These are phyloP conservation scores for Diarsia dahlii DNA, from an alignment of 2,888 invertebrate genomes.

Conservation along the genomic window DNA sequence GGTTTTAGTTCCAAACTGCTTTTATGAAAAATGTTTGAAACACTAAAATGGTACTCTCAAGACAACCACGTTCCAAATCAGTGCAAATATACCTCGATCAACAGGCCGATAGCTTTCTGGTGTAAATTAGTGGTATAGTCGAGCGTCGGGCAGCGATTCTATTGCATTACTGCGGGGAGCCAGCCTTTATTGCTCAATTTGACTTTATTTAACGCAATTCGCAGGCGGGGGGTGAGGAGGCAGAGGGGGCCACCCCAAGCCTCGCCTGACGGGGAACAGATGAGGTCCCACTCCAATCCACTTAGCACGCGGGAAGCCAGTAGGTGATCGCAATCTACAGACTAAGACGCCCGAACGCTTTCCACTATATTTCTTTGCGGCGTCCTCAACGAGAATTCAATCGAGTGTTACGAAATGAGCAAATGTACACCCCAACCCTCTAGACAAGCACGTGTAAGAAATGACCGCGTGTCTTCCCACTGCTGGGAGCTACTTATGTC, in stretches of 20 bases:
- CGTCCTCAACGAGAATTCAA: slow-evolving; percentile 67
- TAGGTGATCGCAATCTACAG: slow-evolving; percentile 84
- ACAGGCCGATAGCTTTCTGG: slow-evolving; percentile 65
- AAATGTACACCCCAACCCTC: slow-evolving; percentile 52
- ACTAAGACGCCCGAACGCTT: slow-evolving; percentile 75
- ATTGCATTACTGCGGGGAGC: slow-evolving; percentile 88
- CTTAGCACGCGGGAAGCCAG: slow-evolving; percentile 85
- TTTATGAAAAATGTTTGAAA: too few relatives aligned
- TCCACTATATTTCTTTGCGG: slow-evolving; percentile 74
- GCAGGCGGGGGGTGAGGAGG: slow-evolving; percentile 69
- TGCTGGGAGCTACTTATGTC: slow-evolving; percentile 47
- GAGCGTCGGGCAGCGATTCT: slow-evolving; percentile 80
- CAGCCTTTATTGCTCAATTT: slow-evolving; percentile 91
- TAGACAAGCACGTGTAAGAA: slow-evolving; percentile 40
- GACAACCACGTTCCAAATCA: slow-evolving; percentile 29
- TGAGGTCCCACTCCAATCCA: slow-evolving; percentile 90
- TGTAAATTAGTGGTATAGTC: slow-evolving; percentile 85
- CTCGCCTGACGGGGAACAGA: slow-evolving; percentile 87
- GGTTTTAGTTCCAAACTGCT: too few relatives aligned
- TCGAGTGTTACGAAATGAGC: slow-evolving; percentile 65
- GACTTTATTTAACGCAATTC: slow-evolving; percentile 90
- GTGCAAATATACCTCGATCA: slow-evolving; percentile 30
- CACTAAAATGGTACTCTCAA: not conserved
- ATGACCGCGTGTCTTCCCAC: slow-evolving; percentile 37
- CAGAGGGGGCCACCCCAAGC: slow-evolving; percentile 71